A percentile compares a stretch with the other conserved stretches of the same genome.
Conservation (phyloP, 2,888 invertebrate genomes). For the Lepetodrilus schrolli region DNA sequence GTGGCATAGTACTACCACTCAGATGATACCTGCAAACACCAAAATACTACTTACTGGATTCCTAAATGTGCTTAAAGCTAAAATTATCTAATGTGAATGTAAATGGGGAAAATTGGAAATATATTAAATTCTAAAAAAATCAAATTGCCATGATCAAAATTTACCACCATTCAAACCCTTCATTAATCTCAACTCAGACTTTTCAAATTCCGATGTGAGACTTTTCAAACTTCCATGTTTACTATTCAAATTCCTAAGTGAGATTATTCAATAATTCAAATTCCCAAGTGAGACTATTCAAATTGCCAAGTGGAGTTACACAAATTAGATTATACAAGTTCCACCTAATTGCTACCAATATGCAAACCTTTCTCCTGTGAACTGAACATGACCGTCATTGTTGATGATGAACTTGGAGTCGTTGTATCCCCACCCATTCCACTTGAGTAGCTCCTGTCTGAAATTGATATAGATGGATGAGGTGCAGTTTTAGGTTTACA, state of each 20-base stretch:
- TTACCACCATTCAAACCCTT: too few relatives aligned
- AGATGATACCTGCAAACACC: conserved; percentile 70
- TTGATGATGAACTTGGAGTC: conserved; percentile 89
- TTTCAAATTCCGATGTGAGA: too few relatives aligned
- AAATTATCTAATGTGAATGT: too few relatives aligned
- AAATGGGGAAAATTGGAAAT: too few relatives aligned
- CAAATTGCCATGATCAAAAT: background rate
- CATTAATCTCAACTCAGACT: too few relatives aligned
- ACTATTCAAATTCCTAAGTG: too few relatives aligned
- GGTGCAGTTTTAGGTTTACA: too few relatives aligned
- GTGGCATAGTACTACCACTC: conserved; percentile 80
- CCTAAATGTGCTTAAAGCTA: too few relatives aligned
- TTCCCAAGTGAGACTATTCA: background rate
- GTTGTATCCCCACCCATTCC: conserved; percentile 99
- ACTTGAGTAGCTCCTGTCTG: conserved; percentile 93
- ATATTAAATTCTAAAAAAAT: background rate
- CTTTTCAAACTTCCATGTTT: too few relatives aligned
- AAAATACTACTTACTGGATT: background rate
- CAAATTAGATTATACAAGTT: background rate
- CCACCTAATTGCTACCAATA: too few relatives aligned
- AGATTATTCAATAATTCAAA: too few relatives aligned
- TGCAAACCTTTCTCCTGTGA: conserved; percentile 87
- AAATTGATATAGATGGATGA: too few relatives aligned
- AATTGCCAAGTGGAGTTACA: background rate
- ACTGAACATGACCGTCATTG: conserved; percentile 81